Evolutionary conservation across 2,797 vertebrate genomes (phyloP).

Genomic region (Tolypeutes matacus): DNA sequence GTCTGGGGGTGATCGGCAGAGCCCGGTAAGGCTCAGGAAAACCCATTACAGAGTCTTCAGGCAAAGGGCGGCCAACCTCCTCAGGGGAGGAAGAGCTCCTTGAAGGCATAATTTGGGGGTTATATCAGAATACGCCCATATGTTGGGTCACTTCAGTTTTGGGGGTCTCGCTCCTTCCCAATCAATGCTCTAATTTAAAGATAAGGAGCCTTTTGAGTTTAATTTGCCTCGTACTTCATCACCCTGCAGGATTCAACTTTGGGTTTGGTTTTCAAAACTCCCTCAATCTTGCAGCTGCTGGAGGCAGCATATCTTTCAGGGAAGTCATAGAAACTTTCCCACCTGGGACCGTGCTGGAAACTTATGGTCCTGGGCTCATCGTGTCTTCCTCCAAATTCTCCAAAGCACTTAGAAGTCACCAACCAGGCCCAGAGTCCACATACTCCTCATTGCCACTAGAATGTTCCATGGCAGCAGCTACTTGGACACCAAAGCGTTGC

Average conservation of each 20-base stretch:
- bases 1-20: too few species aligned
- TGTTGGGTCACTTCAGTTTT: background rate
- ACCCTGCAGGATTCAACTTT: too few species aligned
- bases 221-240: background rate
- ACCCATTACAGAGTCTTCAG: too few species aligned
- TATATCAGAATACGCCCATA: background rate
- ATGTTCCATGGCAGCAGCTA: background rate
- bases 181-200: background rate
- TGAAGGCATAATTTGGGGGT: background rate
- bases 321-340: background rate
- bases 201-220: background rate
- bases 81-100: background rate
- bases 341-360: background rate
- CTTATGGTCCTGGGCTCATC: background rate
- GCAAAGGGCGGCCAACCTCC: too few species aligned
- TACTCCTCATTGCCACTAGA: background rate
- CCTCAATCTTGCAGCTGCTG: too few species aligned
- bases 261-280: too few species aligned
- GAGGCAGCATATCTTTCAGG: too few species aligned
- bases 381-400: background rate
- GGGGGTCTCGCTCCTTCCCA: background rate
- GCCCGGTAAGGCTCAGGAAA: too few species aligned
- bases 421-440: background rate
- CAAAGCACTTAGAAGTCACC: background rate
- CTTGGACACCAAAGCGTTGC: background rate